phyloP scores from a whole-genome alignment of 1,140 invertebrate genomes.

The Globodera ellingtonae region DNA sequence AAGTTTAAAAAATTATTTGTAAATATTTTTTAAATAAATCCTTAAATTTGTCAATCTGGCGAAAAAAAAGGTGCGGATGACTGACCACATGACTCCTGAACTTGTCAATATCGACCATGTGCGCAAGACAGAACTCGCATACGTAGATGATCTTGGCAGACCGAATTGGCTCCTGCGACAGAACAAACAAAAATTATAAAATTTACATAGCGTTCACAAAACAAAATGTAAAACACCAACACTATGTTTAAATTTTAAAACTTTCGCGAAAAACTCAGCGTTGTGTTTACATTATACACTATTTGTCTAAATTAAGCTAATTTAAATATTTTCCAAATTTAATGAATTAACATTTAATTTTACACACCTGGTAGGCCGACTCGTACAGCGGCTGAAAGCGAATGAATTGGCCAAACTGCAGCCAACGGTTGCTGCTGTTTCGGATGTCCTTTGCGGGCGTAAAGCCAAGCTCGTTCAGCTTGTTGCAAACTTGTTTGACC shows the following conservation, averaged over 20 bases:
- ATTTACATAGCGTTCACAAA: not conserved
- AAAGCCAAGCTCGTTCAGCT: slow-evolving; percentile 12
- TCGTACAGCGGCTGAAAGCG: slow-evolving; percentile 44
- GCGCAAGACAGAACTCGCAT: slow-evolving; percentile 50
- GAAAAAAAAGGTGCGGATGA: not conserved
- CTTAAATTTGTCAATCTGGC: too few relatives aligned
- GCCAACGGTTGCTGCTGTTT: slow-evolving; percentile 36
- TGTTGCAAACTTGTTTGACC: not conserved
- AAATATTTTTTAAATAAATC: not conserved
- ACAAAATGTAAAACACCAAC: too few relatives aligned
- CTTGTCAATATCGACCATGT: slow-evolving; percentile 17
- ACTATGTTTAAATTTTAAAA: too few relatives aligned
- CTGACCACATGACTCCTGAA: slow-evolving; percentile 49
- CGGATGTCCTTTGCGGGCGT: not conserved
- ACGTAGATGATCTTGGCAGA: slow-evolving; percentile 40
- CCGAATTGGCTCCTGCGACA: slow-evolving; percentile 33
- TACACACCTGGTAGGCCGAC: not conserved
- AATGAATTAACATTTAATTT: too few relatives aligned
- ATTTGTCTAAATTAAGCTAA: too few relatives aligned
- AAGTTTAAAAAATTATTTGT: slow-evolving; percentile 18
- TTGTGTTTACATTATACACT: too few relatives aligned
- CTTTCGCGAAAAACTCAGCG: too few relatives aligned
- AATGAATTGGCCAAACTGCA: slow-evolving; percentile 41
- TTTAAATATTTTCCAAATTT: not conserved
- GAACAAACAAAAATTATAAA: slow-evolving; percentile 7